Evolutionary conservation across 2,113 vertebrate genomes (phyloP).

Genomic region (Actenoides lindsayi): DNA sequence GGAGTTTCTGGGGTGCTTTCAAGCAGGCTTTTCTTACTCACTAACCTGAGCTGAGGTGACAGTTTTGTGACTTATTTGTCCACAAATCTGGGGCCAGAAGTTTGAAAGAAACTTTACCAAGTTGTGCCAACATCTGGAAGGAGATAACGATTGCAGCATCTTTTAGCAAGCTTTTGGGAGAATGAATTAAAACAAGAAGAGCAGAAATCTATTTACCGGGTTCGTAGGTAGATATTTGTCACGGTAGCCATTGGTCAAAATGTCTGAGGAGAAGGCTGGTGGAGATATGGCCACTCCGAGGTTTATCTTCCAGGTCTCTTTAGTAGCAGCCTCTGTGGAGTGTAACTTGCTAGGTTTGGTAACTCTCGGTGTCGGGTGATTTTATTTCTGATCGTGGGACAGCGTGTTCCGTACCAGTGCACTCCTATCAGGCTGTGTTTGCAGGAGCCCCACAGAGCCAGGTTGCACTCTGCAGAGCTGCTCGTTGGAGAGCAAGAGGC

Average conservation of each 20-base stretch:
- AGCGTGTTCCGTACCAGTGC: background rate
- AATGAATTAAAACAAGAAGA: background rate
- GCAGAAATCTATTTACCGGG: background rate
- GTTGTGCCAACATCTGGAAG: background rate
- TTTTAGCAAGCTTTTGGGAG: background rate
- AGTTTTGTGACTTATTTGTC: background rate
- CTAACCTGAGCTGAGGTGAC: background rate
- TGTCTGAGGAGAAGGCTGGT: background rate
- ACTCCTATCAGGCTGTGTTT: background rate
- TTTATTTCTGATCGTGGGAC: background rate
- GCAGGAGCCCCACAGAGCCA: background rate
- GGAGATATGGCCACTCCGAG: fast-evolving
- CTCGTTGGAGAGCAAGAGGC: background rate
- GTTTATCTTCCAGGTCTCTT: background rate
- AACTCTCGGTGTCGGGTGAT: background rate
- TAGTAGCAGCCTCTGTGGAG: background rate
- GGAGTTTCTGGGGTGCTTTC: background rate
- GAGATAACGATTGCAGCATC: background rate
- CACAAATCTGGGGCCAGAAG: background rate
- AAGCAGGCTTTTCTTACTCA: background rate
- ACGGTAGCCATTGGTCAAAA: background rate
- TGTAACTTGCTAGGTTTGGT: background rate
- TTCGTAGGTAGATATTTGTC: background rate
- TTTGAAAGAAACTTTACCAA: background rate
- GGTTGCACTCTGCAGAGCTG: background rate